Conservation (phyloP, 2,797 vertebrate species). For the Cynopterus sphinx region DNA sequence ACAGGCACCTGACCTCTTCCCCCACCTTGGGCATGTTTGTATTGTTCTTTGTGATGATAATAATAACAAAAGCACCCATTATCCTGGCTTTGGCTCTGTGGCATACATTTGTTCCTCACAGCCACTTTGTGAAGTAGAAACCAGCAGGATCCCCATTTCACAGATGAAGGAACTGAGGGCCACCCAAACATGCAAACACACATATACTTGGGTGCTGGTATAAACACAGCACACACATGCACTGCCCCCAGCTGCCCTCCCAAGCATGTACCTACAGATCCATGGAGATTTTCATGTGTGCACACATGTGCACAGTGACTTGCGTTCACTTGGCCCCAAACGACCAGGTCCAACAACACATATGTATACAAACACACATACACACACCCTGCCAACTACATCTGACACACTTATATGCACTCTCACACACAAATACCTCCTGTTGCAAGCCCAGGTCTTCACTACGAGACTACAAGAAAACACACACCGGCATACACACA, state of each 20-base stretch:
- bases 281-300: neutral
- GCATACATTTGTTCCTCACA: neutral
- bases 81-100: neutral
- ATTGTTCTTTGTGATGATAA: neutral
- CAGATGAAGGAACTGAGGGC: neutral
- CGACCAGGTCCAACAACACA: neutral
- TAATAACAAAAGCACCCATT: neutral
- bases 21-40: neutral
- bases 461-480: constrained; percentile 36
- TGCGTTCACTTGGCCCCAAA: neutral
- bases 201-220: neutral
- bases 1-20: neutral
- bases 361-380: neutral
- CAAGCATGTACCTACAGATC: neutral
- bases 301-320: neutral
- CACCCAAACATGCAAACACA: neutral
- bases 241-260: neutral
- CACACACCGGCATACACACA: neutral
- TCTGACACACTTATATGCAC: neutral
- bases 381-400: neutral
- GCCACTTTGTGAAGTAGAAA: neutral
- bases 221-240: neutral
- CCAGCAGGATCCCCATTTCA: neutral
- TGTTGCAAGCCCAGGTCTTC: constrained; percentile 27
- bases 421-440: neutral